These are phyloP conservation scores for Aradophagus sp. DNA, from an alignment of 1,140 invertebrate genomes.

Conservation along the genomic window DNA sequence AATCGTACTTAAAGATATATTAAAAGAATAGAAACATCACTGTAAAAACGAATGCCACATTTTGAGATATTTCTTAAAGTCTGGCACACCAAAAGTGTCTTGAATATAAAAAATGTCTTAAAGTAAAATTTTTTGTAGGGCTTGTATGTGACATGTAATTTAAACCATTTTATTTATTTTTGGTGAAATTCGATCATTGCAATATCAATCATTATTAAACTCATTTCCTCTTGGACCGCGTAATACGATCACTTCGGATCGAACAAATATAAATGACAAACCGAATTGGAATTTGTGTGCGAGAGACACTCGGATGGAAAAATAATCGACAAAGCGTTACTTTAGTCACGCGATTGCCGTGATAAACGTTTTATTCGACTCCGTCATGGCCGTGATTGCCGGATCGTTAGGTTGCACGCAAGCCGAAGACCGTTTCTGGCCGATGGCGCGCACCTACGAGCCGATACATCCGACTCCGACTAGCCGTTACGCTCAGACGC, in stretches of 20 bases:
- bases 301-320: slow-evolving; percentile 25
- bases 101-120: too few relatives aligned
- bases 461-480: slow-evolving; percentile 41
- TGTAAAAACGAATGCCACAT: too few relatives aligned
- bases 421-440: slow-evolving; percentile 42
- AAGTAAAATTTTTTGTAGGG: too few relatives aligned
- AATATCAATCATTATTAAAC: too few relatives aligned
- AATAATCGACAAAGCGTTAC: slow-evolving; percentile 55
- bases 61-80: too few relatives aligned
- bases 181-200: too few relatives aligned
- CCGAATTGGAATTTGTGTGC: slow-evolving; percentile 26
- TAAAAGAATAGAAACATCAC: too few relatives aligned
- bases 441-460: slow-evolving; percentile 41
- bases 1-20: too few relatives aligned
- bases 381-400: slow-evolving; percentile 52
- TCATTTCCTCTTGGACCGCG: neutral
- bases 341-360: slow-evolving; percentile 62
- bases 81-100: too few relatives aligned
- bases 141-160: too few relatives aligned
- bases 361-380: slow-evolving; percentile 64
- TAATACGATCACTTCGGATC: slow-evolving; percentile 19
- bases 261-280: too few relatives aligned
- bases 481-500: slow-evolving; percentile 9
- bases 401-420: slow-evolving; percentile 59
- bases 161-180: too few relatives aligned